Base-by-base conservation (phyloP, 2,888 invertebrate genomes). In the Tribolium freemani region DNA sequence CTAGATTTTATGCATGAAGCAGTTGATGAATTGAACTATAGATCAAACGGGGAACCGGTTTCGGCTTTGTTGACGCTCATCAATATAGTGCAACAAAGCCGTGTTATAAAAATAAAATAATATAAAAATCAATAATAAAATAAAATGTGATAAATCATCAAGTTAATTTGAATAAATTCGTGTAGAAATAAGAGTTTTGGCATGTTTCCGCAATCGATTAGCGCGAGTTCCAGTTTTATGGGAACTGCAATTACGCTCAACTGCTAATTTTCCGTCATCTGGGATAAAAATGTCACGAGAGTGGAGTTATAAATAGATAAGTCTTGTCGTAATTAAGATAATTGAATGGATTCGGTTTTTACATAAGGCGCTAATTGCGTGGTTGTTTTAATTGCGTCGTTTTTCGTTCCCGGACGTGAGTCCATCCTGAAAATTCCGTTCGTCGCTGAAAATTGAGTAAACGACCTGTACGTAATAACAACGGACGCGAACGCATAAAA, bases 401-500 rank as follows among this genome's bases (percentile, higher is more conserved):
- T 56, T 56, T 56, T 56, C 31, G 11, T 56, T 3, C 9, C 16
- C 9, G n/a, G 10, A 53, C 26, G 53, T 21, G 53, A 53, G 10
- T 21, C 53, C 26, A 53, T 53, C 26, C 38, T 38, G 38, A 38
- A 38, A 38, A 38, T 38, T 38, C 38, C 38, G n/a, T 8, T 38
- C n/a, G n/a, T 3, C 38, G 38, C 38, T 38, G 38, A 38, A 38
- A 38, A 38, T 38, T 38, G 38, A 38, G 38, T 38, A 38, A 38
- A 38, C 38, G 38, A 38, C 38, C 38, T 38, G 38, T 38, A 38
- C 38, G n/a, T 38, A 38, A 38, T 38, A 38, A 38, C 38, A 38
- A 38, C 38, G 38, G 38, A 38, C 38, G 5, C 38, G 38, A 38
- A 38, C 6, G 38, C 80, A 81, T 81, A 82, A 82, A 82, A 82